Conservation (phyloP, 1,140 invertebrate genomes). For the Trichonephila clavipes region DNA sequence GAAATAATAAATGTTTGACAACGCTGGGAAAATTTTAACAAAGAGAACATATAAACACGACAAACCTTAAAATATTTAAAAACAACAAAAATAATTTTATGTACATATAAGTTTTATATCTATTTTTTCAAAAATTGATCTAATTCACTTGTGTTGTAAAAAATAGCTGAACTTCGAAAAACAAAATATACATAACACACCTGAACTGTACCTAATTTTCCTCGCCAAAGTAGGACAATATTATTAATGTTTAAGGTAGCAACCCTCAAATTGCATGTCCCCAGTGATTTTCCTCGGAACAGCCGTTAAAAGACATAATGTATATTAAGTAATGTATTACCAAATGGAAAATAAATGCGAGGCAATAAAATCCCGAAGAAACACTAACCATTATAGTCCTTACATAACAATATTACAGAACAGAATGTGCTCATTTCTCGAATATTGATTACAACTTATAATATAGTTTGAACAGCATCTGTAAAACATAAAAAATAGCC, state of each 20-base stretch:
- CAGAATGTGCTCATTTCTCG: not conserved
- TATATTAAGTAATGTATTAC: not conserved
- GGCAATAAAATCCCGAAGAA: constrained; percentile 5
- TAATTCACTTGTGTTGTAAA: not conserved
- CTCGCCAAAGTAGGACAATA: not conserved
- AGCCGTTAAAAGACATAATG: not conserved
- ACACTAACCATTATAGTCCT: not conserved
- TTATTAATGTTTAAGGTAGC: not conserved
- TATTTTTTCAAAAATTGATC: no score
- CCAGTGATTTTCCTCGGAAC: not conserved
- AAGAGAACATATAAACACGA: no score
- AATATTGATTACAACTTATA: constrained; percentile 48
- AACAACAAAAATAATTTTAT: no score
- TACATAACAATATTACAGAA: not conserved
- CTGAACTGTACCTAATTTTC: not conserved
- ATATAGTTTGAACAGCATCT: not conserved
- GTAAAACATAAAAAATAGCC: not conserved
- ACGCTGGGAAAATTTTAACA: no score
- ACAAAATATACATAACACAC: not conserved
- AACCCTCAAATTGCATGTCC: not conserved
- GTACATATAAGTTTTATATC: no score
- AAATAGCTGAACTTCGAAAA: not conserved
- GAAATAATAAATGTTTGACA: no score
- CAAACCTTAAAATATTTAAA: no score
- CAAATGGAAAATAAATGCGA: constrained; percentile 53